Evolutionary conservation across 2,797 vertebrate species (phyloP), one percentile per base, ranked within the genome.

Genomic region (Taenioides sp.): DNA sequence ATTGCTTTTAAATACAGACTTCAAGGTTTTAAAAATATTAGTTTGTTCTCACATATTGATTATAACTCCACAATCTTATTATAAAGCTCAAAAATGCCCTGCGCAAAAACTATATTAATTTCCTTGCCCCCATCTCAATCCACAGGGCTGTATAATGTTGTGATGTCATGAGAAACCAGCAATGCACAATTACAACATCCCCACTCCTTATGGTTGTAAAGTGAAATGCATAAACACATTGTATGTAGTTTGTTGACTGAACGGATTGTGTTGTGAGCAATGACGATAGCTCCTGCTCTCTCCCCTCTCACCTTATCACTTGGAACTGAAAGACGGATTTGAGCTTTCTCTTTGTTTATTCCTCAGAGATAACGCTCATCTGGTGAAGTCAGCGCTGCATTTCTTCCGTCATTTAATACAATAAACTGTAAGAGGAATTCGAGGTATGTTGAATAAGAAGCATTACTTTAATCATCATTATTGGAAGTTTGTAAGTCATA

Each of bases 321-420:
- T 57, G 52, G 23, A 43, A 67, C 69, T 67, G 69, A 75, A 69
- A 78, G 81, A 78, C 71, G 73, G 78, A 82, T 82, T 87, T 86
- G 79, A 80, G 76, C 81, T 81, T 85, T 88, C 91, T 87, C 78
- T 78, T 67, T 90, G 87, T 90, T 89, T 86, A 90, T 88, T 76
- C 80, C 69, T 79, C 72, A 72, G 79, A 89, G 84, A 88, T 89
- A 73, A 80, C 52, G 69, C 75, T 82, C 79, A 85, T 88, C 69
- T 85, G 80, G 68, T 89, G 83, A 88, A 84, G 86, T 88, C 71
- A 87, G 69, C 77, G 70, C 77, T 31, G 76, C 76, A 79, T 82
- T 77, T 61, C 71, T 67, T 57, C 65, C 50, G 69, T 55, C 22
- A 5, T 52, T 66, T 77, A 75, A 74, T 77, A 80, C 75, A 80